phyloP scores from a whole-genome alignment of 1,140 invertebrate species.

The Pemphigus obesinymphae region DNA sequence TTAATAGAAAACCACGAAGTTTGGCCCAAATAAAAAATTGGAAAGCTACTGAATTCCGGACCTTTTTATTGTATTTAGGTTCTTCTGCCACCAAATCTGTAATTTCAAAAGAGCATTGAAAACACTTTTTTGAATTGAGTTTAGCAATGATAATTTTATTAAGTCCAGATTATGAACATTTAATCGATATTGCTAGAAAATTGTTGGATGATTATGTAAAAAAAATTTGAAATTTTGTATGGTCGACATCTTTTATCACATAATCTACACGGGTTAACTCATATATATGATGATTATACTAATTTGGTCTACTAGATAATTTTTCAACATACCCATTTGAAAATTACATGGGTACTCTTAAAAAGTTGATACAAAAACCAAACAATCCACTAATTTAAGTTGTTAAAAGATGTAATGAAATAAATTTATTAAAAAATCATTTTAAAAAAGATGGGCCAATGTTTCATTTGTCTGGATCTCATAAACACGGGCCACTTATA shows the following conservation, averaged over 20 bases:
- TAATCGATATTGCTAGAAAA: constrained; percentile 40
- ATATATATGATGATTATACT: constrained; percentile 52
- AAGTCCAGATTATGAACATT: constrained; percentile 15
- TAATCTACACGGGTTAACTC: constrained; percentile 49
- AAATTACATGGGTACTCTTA: constrained; percentile 51
- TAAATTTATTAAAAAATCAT: background rate
- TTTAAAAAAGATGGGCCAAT: background rate
- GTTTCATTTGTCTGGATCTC: constrained; percentile 1
- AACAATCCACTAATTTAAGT: constrained; percentile 48
- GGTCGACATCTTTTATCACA: constrained; percentile 46
- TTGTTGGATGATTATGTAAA: constrained; percentile 45
- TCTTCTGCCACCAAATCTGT: constrained; percentile 49
- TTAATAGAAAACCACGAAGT: constrained; percentile 48
- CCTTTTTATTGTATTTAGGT: constrained; percentile 53
- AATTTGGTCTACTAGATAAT: constrained; percentile 50
- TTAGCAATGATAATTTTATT: constrained; percentile 49
- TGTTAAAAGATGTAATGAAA: constrained; percentile 19
- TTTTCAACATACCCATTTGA: constrained; percentile 49
- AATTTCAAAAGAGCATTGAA: constrained; percentile 48
- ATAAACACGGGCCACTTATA: background rate
- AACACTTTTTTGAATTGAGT: constrained; percentile 51
- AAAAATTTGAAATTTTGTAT: constrained; percentile 45
- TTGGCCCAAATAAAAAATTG: constrained; percentile 49
- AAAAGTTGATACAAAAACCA: constrained; percentile 48
- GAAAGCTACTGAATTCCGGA: constrained; percentile 54